phyloP scores from a whole-genome alignment of 2,797 vertebrate species.

The Cheirogaleus major region DNA sequence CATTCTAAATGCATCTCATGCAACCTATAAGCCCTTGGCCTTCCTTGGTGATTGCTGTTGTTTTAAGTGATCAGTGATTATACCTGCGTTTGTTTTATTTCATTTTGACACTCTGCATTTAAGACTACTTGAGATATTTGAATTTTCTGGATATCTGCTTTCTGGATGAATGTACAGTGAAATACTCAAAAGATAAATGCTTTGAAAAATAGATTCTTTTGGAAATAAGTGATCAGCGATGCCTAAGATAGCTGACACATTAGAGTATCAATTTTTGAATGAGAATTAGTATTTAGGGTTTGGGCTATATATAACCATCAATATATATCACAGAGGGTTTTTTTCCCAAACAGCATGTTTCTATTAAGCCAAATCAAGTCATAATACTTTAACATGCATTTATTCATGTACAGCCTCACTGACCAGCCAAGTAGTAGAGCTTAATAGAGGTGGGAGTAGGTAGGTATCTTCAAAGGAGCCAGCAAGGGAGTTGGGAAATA shows the following conservation, averaged over 20 bases:
- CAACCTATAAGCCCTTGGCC: background rate
- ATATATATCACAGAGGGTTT: background rate
- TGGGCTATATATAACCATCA: background rate
- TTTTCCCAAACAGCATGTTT: background rate
- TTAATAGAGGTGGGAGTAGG: background rate
- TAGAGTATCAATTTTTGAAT: background rate
- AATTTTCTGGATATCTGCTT: slow-evolving; percentile 12
- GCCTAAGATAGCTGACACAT: background rate
- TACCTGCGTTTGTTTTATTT: background rate
- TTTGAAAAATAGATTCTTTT: background rate
- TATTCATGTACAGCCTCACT: background rate
- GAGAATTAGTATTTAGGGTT: background rate
- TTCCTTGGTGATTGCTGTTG: background rate
- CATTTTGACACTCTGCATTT: background rate
- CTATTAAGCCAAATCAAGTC: background rate
- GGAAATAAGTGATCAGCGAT: background rate
- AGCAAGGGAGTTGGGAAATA: background rate
- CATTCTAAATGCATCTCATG: background rate
- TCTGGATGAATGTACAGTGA: background rate
- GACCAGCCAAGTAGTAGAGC: background rate
- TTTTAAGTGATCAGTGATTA: background rate
- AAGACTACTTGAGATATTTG: background rate
- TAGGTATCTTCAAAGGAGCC: slow-evolving; percentile 30
- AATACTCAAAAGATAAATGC: background rate
- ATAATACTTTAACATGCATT: background rate